Evolutionary conservation across 2,113 vertebrate genomes (phyloP), one percentile per base, ranked within the genome.

Genomic region (Cheilinus undulatus): DNA sequence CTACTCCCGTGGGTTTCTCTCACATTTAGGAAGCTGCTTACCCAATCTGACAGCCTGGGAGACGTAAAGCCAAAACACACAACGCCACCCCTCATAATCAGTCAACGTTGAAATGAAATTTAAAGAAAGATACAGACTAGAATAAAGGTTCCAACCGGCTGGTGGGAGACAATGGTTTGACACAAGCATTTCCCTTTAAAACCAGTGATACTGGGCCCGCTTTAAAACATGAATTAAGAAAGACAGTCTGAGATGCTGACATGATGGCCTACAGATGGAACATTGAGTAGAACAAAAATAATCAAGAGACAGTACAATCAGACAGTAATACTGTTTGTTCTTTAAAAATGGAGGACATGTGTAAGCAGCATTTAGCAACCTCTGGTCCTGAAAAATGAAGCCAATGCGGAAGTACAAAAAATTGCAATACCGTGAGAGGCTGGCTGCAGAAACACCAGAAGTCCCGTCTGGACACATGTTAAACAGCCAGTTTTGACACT

Each of bases 11-110:
- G 78, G 72, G 78, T 65, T 79, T 73, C 53, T 68, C 54, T 83
- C 71, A 60, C 73, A 78, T 85, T 80, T 70, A 69, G 53, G 87
- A 85, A 86, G 87, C 82, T 76, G 83, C 85, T 91, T 86, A 89
- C 67, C 68, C 65, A 82, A 80, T 86, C 73, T 78, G 85, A 87
- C 81, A 62, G 76, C 82, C 54, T 42, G 54, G 80, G 59, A 30
- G 74, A 76, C 22, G 32, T 72, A 45, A 80, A 87, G 80, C 80
- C 71, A 74, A 62, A 77, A 69, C 66, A 64, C 73, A 78, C 48
- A 81, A 80, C 75, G 13, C 20, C 72, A 67, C 69, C 69, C 76
- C 83, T 88, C 82, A 84, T 75, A 84, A 75, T 58, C 88, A 79
- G 76, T 87, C 78, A 73, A 83, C 62, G 49, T 30, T 88, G 87